Evolutionary conservation across 2,113 vertebrate species (phyloP).

Genomic region (Amblyornis subalaris): DNA sequence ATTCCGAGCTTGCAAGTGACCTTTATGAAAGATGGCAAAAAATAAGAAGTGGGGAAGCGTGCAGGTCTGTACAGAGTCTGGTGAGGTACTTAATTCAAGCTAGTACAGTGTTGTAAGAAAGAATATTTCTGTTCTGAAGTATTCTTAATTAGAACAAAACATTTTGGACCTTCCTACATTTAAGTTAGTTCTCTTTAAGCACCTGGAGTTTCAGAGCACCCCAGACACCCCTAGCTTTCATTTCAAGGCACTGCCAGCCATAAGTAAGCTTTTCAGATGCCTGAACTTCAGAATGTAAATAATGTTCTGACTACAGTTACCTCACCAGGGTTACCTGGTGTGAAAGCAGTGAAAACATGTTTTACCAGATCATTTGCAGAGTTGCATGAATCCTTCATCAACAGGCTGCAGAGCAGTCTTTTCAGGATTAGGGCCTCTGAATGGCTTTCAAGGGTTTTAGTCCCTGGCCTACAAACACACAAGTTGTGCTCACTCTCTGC

Average conservation of each 20-base stretch:
- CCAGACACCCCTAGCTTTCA: not conserved
- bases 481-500: not conserved
- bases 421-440: not conserved
- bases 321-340: not conserved
- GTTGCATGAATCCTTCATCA: not conserved
- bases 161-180: not conserved
- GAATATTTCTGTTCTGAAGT: not conserved
- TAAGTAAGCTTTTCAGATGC: not conserved
- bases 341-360: not conserved
- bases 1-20: slow-evolving; percentile 83
- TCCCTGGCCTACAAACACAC: not conserved
- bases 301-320: not conserved
- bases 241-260: not conserved
- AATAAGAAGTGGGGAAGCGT: slow-evolving; percentile 77
- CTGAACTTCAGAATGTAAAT: not conserved
- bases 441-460: not conserved
- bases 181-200: not conserved
- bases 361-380: not conserved
- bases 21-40: slow-evolving; percentile 86
- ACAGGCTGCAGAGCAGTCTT: not conserved
- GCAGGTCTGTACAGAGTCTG: slow-evolving; percentile 78
- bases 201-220: not conserved
- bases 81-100: not conserved
- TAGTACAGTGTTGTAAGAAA: not conserved
- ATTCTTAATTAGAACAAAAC: not conserved